Base-by-base conservation (phyloP, 2,113 vertebrate genomes). In the Erythrocebus patas region DNA sequence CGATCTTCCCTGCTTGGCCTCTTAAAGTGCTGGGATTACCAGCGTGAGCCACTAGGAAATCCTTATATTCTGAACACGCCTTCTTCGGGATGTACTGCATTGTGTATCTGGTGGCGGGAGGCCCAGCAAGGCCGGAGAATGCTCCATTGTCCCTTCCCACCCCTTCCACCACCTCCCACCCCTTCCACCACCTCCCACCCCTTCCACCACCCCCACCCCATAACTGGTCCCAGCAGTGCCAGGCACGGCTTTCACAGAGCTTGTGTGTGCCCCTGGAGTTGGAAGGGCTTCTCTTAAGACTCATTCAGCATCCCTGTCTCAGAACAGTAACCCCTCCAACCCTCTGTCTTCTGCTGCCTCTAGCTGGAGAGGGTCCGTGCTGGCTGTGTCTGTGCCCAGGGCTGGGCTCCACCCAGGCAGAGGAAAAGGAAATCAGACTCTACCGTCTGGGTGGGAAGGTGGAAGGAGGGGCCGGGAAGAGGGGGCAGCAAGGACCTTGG, bases 71-170 rank as follows among this genome's bases (percentile, higher is more conserved):
- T 0, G 99, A 99, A 81, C 99, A 99, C 17, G 98, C 99, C 92
- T 99, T 99, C 73, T 99, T 99, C 7, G 98, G 99, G 45, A 99
- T 99, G 99, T 99, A 99, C 98, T 98, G 99, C 98, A 99, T 99
- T 98, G 98, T 99, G 61, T 99, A 99, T 97, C 97, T 99, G 96
- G 98, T 98, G 96, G 45, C 10, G 0, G 11, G 57, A 86, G 70
- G 48, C 57, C 59, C 8, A 3, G 72, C 66, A 7, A n/a, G 14
- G 73, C 80, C 72, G 57, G 32, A 97, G 90, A 95, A 76, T n/a
- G 27, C 52, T 30, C 72, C 66, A 30, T 95, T 98, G 96, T 97
- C 25, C 55, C 83, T 20, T 0, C 0, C 43, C 4, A 17, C 50
- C 23, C 55, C 20, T 35, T 66, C 27, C 13, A 30, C 30, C 64